Evolutionary conservation across 2,888 invertebrate genomes (phyloP), one percentile per base, ranked within the genome.

Genomic region (Maniola hyperantus): DNA sequence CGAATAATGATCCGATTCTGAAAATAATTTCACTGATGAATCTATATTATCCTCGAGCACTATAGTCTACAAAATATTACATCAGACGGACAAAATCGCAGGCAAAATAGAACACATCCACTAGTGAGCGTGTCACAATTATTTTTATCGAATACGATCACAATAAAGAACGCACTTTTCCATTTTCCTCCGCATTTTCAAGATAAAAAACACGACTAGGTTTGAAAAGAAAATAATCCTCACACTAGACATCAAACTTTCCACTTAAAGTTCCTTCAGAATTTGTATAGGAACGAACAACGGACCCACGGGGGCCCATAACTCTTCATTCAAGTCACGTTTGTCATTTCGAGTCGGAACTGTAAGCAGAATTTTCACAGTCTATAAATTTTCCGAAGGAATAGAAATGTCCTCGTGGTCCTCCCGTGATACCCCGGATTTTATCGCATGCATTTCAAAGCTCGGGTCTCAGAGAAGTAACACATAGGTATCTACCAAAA

Each of bases 361-460:
- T 82, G 79, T 76, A 77, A 80, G 80, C 79, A 77, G 82, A 83
- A 82, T 85, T 87, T 88, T 87, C 87, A 87, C 89, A 88, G 83
- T 88, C 87, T 86, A 88, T 87, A 88, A 87, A 89, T 88, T 87
- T 79, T 78, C 80, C 74, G 79, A 80, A 80, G 73, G 76, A 76
- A 66, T 66, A 54, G 59, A 55, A 60, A 55, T 44, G 60, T 34
- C 46, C 36, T 33, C 53, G 26, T 18, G 59, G 44, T 33, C 15
- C 44, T 26, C 50, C 50, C 44, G 59, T 18, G 50, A 20, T 34
- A 48, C 18, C 33, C 10, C 36, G 60, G 50, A 15, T 48, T 33
- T 61, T 34, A 61, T 61, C 60, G 48, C 50, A 42, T 57, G 20
- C 42, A 42, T 42, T 57, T 39, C 44, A 34, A 61, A 46, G 50